Base-by-base conservation (phyloP, 2,888 invertebrate species). In the Mimas tiliae region DNA sequence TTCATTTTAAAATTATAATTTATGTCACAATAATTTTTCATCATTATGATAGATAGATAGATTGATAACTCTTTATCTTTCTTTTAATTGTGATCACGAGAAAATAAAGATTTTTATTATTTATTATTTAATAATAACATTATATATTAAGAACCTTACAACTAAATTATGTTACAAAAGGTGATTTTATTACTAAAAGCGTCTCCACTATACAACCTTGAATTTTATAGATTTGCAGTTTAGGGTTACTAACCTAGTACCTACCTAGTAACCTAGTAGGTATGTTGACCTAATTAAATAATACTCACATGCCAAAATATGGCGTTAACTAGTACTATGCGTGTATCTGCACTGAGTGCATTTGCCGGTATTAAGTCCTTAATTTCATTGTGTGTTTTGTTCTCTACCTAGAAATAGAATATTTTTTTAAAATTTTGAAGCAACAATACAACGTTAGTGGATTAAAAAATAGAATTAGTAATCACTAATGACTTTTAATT, bases 281-380 rank as follows among this genome's bases (percentile, higher is more conserved):
- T n/a, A n/a, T 14, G 4, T 27, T 27, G 52, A 50, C 9, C 48
- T 34, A 33, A 63, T 12, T 62, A 45, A 62, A 58, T 16, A 62
- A 38, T 51, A 67, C 70, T 77, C 80, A 85, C 84, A 77, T 79
- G 65, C 65, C 83, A 87, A 66, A 84, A 87, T 14, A 89, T 69
- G 45, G 82, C 85, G 65, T 88, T 85, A 14, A 82, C 70, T 16
- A 88, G 58, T 12, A 83, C 81, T 14, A 87, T 21, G 42, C 80
- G 69, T 6, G 86, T 85, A 0, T 58, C 4, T 0, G 34, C 19
- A 65, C 45, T 70, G 3, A 89, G 73, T 67, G 78, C 69, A 0
- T 70, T 66, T 1, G 78, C 52, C 0, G 69, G 64, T 0, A 85
- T 74, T 7, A 88, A 72, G n/a, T 84, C 62, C 64, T 74, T 66